Conservation (phyloP, 2,797 vertebrate genomes). For the Zenarchopterus dispar region DNA sequence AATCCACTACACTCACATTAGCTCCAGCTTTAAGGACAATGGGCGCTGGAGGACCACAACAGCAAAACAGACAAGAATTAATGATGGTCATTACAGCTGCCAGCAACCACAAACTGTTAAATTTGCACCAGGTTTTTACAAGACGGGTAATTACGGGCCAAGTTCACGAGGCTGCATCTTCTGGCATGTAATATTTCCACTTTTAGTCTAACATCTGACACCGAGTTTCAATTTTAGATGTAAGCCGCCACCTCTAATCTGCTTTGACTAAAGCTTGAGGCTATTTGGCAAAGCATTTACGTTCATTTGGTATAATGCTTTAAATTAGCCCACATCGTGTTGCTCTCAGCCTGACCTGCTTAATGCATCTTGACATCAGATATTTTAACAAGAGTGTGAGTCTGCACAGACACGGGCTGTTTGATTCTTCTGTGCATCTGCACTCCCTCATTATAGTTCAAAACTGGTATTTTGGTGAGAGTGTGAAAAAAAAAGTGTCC, state of each 20-base stretch:
- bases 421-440: conserved; percentile 40
- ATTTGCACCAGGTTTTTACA: conserved; percentile 68
- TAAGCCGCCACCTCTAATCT: conserved; percentile 57
- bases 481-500: conserved; percentile 46
- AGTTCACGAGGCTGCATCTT: conserved; percentile 50
- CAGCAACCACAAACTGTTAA: conserved; percentile 65
- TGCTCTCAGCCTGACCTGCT: conserved; percentile 60
- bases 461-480: conserved; percentile 56
- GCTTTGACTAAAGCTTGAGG: conserved; percentile 66
- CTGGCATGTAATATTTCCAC: conserved; percentile 53
- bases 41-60: conserved; percentile 63
- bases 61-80: conserved; percentile 78
- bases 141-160: conserved; percentile 61
- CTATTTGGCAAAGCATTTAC: conserved; percentile 75
- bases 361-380: conserved; percentile 68
- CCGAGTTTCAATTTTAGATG: conserved; percentile 57
- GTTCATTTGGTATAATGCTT: conserved; percentile 61
- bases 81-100: conserved; percentile 70
- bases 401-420: conserved; percentile 41
- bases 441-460: conserved; percentile 56
- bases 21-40: conserved; percentile 67
- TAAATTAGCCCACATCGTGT: conserved; percentile 64
- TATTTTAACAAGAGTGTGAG: conserved; percentile 61
- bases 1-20: conserved; percentile 43
- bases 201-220: conserved; percentile 63